These are phyloP conservation scores for Micrasema minimum DNA, from an alignment of 1,140 invertebrate species.

Conservation along the genomic window DNA sequence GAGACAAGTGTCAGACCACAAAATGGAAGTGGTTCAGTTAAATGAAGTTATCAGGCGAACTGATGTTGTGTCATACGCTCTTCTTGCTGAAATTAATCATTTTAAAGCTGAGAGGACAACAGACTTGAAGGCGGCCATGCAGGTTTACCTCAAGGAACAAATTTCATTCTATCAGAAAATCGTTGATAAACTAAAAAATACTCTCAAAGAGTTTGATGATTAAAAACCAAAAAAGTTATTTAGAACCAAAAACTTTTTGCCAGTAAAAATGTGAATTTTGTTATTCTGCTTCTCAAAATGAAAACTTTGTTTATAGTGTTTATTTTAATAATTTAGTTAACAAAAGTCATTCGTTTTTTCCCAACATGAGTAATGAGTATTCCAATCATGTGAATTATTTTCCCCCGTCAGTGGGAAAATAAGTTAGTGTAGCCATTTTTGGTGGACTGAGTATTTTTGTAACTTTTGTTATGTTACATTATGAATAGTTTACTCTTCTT, in stretches of 20 bases:
- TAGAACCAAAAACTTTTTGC: constrained; percentile 30
- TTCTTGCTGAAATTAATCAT: constrained; percentile 93
- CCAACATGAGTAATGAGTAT: constrained; percentile 1
- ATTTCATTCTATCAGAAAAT: constrained; percentile 91
- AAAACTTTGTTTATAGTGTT: background rate
- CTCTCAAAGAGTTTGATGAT: constrained; percentile 62
- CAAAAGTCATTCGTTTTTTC: constrained; percentile 19
- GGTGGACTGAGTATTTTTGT: constrained; percentile 13
- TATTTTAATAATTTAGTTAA: background rate
- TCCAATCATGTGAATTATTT: too few relatives aligned
- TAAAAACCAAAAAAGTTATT: constrained; percentile 42
- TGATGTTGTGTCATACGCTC: constrained; percentile 90
- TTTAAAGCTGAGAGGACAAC: constrained; percentile 88
- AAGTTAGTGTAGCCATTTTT: constrained; percentile 7
- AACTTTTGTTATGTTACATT: constrained; percentile 5
- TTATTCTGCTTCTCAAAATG: background rate
- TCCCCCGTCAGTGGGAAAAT: too few relatives aligned
- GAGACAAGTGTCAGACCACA: constrained; percentile 80
- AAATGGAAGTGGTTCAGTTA: constrained; percentile 83
- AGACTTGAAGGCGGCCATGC: constrained; percentile 89
- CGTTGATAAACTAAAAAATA: constrained; percentile 71
- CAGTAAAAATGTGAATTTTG: constrained; percentile 21
- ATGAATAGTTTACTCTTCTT: constrained; percentile 1
- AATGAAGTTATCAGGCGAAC: constrained; percentile 84
- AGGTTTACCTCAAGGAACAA: constrained; percentile 87